Percentiles rank a stretch among this genome's conserved stretches.
These are phyloP conservation scores for Drosophila nr. medialis DNA, from an alignment of 2,888 invertebrate species.

Conservation along the genomic window DNA sequence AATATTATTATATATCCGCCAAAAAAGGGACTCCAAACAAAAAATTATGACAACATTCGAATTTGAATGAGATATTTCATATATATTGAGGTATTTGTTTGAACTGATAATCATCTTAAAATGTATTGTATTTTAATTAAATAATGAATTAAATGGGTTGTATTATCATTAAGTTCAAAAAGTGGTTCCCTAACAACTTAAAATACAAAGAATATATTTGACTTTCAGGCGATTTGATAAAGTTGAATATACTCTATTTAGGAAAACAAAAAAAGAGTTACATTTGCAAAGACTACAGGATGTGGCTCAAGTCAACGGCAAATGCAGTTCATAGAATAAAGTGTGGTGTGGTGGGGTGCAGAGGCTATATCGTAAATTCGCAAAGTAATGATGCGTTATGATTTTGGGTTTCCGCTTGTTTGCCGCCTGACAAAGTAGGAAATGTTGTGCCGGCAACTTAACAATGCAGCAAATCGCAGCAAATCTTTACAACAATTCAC, in stretches of 20 bases:
- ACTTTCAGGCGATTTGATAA: not conserved
- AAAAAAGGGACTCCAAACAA: not conserved
- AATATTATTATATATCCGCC: not conserved
- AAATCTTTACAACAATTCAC: not conserved
- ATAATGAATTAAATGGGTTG: not conserved
- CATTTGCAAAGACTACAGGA: conserved; percentile 51
- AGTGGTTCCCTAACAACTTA: not conserved
- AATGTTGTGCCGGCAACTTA: conserved; percentile 60
- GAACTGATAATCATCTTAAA: not conserved
- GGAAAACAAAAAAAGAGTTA: conserved; percentile 21
- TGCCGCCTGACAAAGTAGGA: conserved; percentile 64
- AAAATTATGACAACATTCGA: not conserved
- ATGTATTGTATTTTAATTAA: not conserved
- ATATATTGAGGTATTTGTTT: not conserved
- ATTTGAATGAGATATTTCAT: not conserved
- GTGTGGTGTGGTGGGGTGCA: not conserved
- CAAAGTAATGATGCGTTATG: conserved; percentile 82
- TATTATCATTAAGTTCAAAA: not conserved
- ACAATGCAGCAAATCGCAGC: conserved; percentile 32
- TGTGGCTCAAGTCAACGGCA: conserved; percentile 48
- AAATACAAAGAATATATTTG: not conserved
- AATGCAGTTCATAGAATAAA: conserved; percentile 17
- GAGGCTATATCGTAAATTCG: conserved; percentile 71
- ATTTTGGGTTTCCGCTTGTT: conserved; percentile 77
- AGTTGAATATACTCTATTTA: conserved; percentile 8